These are phyloP conservation scores for Lordiphosa collinella DNA, from an alignment of 1,140 invertebrate species.

Conservation along the genomic window DNA sequence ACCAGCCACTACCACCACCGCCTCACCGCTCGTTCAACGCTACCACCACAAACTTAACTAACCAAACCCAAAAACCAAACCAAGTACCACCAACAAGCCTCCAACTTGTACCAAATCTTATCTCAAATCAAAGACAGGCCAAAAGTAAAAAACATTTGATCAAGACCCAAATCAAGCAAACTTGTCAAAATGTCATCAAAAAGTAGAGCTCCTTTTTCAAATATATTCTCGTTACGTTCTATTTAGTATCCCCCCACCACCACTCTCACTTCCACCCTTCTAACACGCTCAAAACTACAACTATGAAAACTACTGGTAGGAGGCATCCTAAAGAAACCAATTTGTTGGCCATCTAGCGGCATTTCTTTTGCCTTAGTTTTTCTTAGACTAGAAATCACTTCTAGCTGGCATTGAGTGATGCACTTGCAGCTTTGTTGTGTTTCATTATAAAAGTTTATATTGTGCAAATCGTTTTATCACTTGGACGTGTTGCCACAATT, in stretches of 20 bases:
- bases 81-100: slow-evolving; percentile 29
- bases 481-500: too few relatives aligned
- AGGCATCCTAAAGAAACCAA: too few relatives aligned
- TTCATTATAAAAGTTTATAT: too few relatives aligned
- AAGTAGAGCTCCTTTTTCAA: slow-evolving; percentile 59
- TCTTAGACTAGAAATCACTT: too few relatives aligned
- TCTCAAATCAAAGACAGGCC: slow-evolving; percentile 14
- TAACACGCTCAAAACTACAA: too few relatives aligned
- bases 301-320: too few relatives aligned
- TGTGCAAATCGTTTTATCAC: too few relatives aligned
- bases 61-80: slow-evolving; percentile 31
- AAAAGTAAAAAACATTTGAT: slow-evolving; percentile 9
- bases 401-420: too few relatives aligned
- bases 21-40: slow-evolving; percentile 13
- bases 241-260: background rate
- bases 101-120: slow-evolving; percentile 12
- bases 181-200: slow-evolving; percentile 66
- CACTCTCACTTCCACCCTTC: too few relatives aligned
- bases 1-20: slow-evolving; percentile 12
- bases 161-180: slow-evolving; percentile 22
- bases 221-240: slow-evolving; percentile 28
- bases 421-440: slow-evolving; percentile 13
- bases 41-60: slow-evolving; percentile 23
- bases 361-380: background rate
- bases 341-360: slow-evolving; percentile 1